Evolutionary conservation across 2,888 invertebrate species (phyloP).

Genomic region (Dione vanillae): DNA sequence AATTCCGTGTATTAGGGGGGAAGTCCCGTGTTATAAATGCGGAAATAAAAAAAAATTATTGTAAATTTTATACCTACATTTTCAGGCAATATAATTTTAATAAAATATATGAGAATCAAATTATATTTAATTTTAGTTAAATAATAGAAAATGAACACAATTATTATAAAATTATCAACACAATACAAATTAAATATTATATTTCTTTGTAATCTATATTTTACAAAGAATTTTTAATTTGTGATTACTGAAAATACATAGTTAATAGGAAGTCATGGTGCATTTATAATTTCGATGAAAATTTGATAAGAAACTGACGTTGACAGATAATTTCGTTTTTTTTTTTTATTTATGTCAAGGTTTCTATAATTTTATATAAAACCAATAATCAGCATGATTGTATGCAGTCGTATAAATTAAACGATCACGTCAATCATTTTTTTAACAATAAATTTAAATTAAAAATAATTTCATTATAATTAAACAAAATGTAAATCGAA

Average conservation of each 20-base stretch:
- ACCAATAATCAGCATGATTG: not conserved
- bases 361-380: not conserved
- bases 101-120: too few species aligned
- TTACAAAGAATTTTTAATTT: slow-evolving; percentile 4
- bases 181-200: not conserved
- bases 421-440: not conserved
- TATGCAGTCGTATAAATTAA: not conserved
- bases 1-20: slow-evolving; percentile 2
- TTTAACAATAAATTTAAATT: too few species aligned
- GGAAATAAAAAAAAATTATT: not conserved
- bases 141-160: not conserved
- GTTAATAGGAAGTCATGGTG: slow-evolving; percentile 2
- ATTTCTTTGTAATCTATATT: not conserved
- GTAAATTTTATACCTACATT: not conserved
- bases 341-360: slow-evolving; percentile 13
- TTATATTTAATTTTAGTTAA: too few species aligned
- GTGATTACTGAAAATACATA: not conserved
- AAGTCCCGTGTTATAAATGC: not conserved
- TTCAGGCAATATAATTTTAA: too few species aligned
- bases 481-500: too few species aligned
- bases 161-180: not conserved
- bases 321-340: not conserved
- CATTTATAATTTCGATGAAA: not conserved
- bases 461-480: not conserved
- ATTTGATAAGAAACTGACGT: slow-evolving; percentile 2